A percentile compares a stretch with the other conserved stretches of the same genome.
These are phyloP conservation scores for Laticauda laticaudata DNA, from an alignment of 2,113 vertebrate species.

Conservation along the genomic window DNA sequence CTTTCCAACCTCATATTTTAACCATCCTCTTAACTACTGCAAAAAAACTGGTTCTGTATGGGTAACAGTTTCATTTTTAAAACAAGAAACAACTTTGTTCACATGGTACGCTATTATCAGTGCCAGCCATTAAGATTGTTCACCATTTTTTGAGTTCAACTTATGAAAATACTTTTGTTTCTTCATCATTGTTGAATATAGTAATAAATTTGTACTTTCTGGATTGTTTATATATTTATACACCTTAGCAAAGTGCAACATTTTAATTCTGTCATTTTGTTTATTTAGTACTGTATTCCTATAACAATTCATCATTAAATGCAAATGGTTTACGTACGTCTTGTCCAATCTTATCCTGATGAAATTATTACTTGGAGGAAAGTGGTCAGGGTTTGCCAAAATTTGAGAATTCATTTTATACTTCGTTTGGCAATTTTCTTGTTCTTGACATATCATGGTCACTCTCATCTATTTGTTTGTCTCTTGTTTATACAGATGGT, in stretches of 20 bases:
- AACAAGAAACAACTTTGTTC: not conserved
- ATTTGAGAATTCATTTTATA: not conserved
- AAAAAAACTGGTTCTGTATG: not conserved
- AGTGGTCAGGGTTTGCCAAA: not conserved
- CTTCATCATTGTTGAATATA: not conserved
- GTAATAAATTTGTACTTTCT: not conserved
- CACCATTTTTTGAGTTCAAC: not conserved
- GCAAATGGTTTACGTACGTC: not conserved
- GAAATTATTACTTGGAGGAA: not conserved
- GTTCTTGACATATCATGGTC: not conserved
- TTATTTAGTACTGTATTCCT: not conserved
- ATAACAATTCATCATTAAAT: not conserved
- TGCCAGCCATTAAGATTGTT: not conserved
- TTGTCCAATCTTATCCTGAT: not conserved
- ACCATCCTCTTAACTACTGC: not conserved
- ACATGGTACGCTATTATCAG: not conserved
- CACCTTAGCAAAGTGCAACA: not conserved
- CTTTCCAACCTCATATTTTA: not conserved
- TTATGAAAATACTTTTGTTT: not conserved
- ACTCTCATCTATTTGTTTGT: not conserved
- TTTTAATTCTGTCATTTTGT: not conserved
- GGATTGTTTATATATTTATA: not conserved
- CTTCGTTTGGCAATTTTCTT: not conserved
- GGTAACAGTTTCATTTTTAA: not conserved
- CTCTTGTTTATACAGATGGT: not conserved